Evolutionary conservation across 1,140 invertebrate species (phyloP).

Genomic region (Nephotettix cincticeps): DNA sequence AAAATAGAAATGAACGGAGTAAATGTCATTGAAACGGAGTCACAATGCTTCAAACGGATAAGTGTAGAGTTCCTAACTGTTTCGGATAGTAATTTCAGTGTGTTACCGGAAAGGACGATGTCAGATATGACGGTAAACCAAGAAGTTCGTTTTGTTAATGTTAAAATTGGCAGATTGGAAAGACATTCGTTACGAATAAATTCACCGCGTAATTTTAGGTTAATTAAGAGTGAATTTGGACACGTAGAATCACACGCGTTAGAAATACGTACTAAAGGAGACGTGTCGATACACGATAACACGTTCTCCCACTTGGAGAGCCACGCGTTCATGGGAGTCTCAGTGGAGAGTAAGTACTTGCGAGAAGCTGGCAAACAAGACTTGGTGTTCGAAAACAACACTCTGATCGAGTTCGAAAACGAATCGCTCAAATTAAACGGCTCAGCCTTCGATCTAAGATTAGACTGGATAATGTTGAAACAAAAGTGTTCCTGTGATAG

Average conservation of each 20-base stretch:
- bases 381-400: conserved; percentile 66
- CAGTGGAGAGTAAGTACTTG: conserved; percentile 46
- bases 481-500: conserved; percentile 58
- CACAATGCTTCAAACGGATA: conserved; percentile 77
- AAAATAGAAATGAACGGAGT: conserved; percentile 56
- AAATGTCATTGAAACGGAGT: conserved; percentile 58
- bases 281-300: conserved; percentile 66
- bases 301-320: conserved; percentile 54
- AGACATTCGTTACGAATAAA: conserved; percentile 58
- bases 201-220: conserved; percentile 56
- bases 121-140: conserved; percentile 68
- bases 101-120: conserved; percentile 65
- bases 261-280: conserved; percentile 58
- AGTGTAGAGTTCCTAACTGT: conserved; percentile 55
- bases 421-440: conserved; percentile 59
- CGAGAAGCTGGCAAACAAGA: conserved; percentile 47
- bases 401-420: conserved; percentile 54
- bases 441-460: conserved; percentile 51
- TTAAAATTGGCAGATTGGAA: conserved; percentile 47
- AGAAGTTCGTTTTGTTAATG: conserved; percentile 55
- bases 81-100: conserved; percentile 52
- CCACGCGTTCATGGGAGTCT: conserved; percentile 62
- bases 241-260: conserved; percentile 64
- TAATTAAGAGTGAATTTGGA: conserved; percentile 61
- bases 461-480: conserved; percentile 59